Evolutionary conservation across 2,888 invertebrate genomes (phyloP), one percentile per base, ranked within the genome.

Genomic region (Parnassius apollo): DNA sequence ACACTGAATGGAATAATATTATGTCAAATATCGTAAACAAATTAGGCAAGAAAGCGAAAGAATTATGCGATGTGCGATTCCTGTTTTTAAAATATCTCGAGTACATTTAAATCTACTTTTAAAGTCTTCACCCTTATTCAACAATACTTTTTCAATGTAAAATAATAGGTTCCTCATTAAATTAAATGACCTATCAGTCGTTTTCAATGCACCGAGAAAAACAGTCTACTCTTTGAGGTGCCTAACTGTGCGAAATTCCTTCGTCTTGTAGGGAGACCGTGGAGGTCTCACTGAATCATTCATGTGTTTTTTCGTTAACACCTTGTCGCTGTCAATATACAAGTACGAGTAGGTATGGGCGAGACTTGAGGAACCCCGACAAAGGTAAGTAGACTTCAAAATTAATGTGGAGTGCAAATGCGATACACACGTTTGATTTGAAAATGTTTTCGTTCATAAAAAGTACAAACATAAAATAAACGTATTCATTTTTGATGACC

Each of bases 221-320:
- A 88, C 77, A 62, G 68, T 78, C 79, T 76, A 76, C 77, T 77
- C 82, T 86, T 85, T 83, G 80, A 81, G 76, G 73, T 78, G 74
- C 75, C 76, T 82, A 85, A 83, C 83, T 85, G 86, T 82, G 85
- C 78, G 81, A 85, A 85, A 91, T 91, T 85, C 91, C 75, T 80
- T 86, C 77, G 82, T 81, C 85, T 81, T 88, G 89, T 89, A 84
- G 85, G 80, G 85, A 82, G 72, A 76, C 72, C 72, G 76, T 70
- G 83, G 86, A 75, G 77, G 85, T 86, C 87, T 82, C 89, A 79
- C 89, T 91, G 89, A 85, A 91, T 91, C 86, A 91, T 91, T 91
- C 89, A 91, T 87, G 76, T 62, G 79, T 81, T 91, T 91, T 91
- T 91, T 91, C 81, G 78, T 74, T 75, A 80, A 88, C 91, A 90